These are phyloP conservation scores for Mesembrinibis cayennensis DNA, from an alignment of 2,113 vertebrate species.

Conservation along the genomic window DNA sequence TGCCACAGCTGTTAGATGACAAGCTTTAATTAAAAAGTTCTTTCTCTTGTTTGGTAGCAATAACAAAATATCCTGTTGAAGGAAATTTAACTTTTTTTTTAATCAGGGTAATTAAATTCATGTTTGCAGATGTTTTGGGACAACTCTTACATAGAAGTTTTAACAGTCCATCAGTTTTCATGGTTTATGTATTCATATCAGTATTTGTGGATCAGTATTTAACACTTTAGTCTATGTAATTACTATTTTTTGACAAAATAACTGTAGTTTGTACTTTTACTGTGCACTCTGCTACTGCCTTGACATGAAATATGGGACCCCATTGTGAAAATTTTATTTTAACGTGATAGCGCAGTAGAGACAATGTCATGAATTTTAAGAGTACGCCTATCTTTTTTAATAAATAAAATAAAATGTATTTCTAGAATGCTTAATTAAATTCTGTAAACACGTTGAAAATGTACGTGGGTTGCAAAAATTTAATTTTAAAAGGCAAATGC, in stretches of 20 bases:
- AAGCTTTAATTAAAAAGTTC: constrained; percentile 33
- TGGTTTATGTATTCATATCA: background rate
- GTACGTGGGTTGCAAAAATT: background rate
- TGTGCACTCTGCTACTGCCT: background rate
- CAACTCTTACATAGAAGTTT: background rate
- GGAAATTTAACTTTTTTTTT: constrained; percentile 1
- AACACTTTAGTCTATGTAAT: background rate
- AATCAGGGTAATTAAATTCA: constrained; percentile 1
- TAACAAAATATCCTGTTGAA: constrained; percentile 35
- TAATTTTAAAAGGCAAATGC: background rate
- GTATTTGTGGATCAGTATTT: background rate
- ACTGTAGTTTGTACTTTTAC: background rate
- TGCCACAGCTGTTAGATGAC: background rate
- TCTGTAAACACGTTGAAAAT: background rate
- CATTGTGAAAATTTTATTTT: background rate
- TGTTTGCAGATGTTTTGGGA: constrained; percentile 35
- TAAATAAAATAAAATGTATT: background rate
- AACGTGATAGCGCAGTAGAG: background rate
- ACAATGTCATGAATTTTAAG: background rate
- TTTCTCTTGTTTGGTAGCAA: constrained; percentile 11
- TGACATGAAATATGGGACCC: background rate
- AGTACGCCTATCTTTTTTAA: background rate
- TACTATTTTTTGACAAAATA: background rate
- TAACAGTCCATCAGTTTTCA: background rate
- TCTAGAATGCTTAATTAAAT: background rate